Evolutionary conservation across 2,797 vertebrate genomes (phyloP).

Genomic region (Eulemur coronatus): DNA sequence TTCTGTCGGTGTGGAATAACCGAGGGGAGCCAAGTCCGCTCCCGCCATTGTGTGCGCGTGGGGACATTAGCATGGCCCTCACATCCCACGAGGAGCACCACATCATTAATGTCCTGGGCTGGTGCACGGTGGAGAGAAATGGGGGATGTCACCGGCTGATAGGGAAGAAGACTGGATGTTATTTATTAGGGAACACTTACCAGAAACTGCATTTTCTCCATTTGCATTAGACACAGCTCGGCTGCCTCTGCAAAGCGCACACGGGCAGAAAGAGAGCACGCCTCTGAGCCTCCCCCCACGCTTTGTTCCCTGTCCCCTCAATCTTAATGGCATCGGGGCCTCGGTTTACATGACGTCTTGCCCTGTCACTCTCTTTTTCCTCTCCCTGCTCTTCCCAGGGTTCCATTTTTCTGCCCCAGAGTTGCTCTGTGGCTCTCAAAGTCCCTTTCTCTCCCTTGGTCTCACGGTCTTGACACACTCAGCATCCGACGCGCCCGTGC

Average conservation of each 20-base stretch:
- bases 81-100: conserved; percentile 81
- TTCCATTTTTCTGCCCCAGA: not conserved
- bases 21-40: conserved; percentile 33
- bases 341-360: not conserved
- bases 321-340: not conserved
- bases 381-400: no score
- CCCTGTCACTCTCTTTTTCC: not conserved
- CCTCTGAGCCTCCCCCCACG: fast-evolving
- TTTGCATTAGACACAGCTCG: conserved; percentile 78
- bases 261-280: not conserved
- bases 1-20: not conserved
- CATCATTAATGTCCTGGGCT: conserved; percentile 86
- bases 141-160: conserved; percentile 85
- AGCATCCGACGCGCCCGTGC: not conserved
- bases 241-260: not conserved
- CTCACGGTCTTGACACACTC: no score
- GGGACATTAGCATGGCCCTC: conserved; percentile 82
- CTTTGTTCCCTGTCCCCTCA: not conserved
- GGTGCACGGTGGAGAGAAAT: conserved; percentile 82
- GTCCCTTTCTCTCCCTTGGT: not conserved
- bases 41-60: conserved; percentile 82
- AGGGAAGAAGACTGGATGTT: conserved; percentile 83
- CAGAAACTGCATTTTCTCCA: conserved; percentile 84
- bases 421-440: not conserved
- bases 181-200: conserved; percentile 86